Percentiles rank a stretch among this genome's conserved stretches.
phyloP scores from a whole-genome alignment of 2,797 vertebrate species.

The Phrynocephalus guinanensis region DNA sequence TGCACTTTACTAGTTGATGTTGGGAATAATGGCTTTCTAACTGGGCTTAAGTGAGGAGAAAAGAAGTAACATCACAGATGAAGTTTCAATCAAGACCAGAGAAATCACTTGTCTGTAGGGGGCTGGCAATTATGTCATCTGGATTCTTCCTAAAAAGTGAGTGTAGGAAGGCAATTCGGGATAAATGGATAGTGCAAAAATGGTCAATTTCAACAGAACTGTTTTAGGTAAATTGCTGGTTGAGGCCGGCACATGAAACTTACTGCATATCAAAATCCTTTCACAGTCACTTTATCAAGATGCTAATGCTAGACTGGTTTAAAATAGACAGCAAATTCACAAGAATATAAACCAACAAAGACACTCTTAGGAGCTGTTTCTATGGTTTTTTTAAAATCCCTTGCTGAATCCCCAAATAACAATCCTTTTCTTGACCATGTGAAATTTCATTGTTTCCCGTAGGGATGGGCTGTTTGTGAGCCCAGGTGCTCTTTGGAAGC shows the following conservation, averaged over 20 bases:
- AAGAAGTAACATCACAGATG: too few species aligned
- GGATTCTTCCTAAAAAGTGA: not conserved
- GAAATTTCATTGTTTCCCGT: too few species aligned
- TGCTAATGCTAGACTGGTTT: not conserved
- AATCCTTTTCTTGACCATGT: constrained; percentile 10
- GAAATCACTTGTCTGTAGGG: not conserved
- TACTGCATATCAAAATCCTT: not conserved
- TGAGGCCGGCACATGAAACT: not conserved
- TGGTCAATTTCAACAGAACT: not conserved
- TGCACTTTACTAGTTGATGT: too few species aligned
- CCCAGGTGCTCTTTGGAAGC: too few species aligned
- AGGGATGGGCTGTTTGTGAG: too few species aligned
- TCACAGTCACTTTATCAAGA: not conserved
- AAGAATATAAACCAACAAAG: not conserved
- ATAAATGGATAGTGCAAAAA: not conserved
- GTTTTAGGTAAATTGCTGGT: not conserved
- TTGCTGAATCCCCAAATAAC: constrained; percentile 53
- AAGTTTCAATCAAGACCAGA: not conserved
- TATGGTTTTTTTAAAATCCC: not conserved
- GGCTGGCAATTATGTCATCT: not conserved
- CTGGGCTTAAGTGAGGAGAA: too few species aligned
- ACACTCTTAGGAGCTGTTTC: too few species aligned
- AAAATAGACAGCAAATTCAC: not conserved
- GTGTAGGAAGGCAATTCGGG: not conserved
- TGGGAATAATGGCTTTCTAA: too few species aligned